phyloP scores from a whole-genome alignment of 2,888 invertebrate species.

The Morinoia aosen region DNA sequence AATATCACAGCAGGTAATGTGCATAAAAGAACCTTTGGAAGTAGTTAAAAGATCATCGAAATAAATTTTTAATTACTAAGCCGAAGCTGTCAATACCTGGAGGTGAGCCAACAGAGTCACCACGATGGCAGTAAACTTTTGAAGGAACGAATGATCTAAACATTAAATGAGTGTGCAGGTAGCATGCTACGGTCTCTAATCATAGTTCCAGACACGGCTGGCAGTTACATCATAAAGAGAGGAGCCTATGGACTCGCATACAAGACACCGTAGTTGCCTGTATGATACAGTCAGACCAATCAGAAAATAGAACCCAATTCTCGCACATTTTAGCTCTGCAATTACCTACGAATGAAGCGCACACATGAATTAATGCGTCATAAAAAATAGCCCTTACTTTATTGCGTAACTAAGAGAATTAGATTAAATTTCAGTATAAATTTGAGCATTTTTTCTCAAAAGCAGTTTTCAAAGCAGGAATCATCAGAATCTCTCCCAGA shows the following conservation, averaged over 20 bases:
- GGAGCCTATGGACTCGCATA: neutral
- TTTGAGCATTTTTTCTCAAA: neutral
- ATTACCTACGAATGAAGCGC: neutral
- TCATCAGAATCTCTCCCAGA: neutral
- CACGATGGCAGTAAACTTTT: neutral
- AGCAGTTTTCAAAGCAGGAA: neutral
- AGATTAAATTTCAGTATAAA: too few relatives aligned
- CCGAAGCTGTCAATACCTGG: neutral
- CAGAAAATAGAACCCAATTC: neutral
- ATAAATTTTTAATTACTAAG: neutral
- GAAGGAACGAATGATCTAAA: neutral
- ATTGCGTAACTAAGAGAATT: neutral
- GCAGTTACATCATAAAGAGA: neutral
- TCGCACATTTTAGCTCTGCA: neutral
- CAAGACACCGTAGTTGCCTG: neutral
- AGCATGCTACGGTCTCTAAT: neutral
- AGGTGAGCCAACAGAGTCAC: neutral
- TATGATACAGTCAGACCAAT: neutral
- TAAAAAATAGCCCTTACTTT: neutral
- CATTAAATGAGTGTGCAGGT: neutral
- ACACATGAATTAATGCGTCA: neutral
- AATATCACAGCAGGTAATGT: neutral
- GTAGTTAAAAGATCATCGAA: neutral
- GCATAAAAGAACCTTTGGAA: neutral
- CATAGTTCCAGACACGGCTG: too few relatives aligned